These are phyloP conservation scores for Perodicticus potto DNA, from an alignment of 2,797 vertebrate genomes.

Conservation along the genomic window DNA sequence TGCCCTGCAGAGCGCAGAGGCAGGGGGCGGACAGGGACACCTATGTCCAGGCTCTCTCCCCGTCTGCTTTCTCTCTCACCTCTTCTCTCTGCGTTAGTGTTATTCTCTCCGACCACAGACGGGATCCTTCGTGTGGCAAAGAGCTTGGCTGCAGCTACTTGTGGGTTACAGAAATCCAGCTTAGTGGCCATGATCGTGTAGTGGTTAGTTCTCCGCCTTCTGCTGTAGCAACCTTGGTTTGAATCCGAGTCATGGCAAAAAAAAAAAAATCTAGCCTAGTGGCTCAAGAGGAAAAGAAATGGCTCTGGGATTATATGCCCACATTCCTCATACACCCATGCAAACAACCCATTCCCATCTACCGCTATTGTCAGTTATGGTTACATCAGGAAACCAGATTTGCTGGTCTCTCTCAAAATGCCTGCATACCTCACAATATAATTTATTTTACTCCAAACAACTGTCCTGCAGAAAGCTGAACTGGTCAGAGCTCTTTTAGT, in stretches of 20 bases:
- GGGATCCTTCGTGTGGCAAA: not conserved
- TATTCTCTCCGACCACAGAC: not conserved
- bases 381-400: not conserved
- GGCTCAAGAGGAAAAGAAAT: not conserved
- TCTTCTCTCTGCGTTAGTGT: not conserved
- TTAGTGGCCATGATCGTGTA: not conserved
- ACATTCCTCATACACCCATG: fast-evolving
- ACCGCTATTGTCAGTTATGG: not conserved
- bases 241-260: not conserved
- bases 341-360: not conserved
- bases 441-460: not conserved
- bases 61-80: not conserved
- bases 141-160: not conserved
- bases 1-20: not conserved
- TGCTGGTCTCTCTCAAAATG: not conserved
- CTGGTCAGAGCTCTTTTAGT: not conserved
- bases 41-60: fast-evolving
- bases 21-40: not conserved
- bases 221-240: not conserved
- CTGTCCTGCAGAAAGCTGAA: not conserved
- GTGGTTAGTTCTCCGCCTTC: not conserved
- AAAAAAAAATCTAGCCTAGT: not conserved
- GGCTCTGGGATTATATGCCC: not conserved
- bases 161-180: conserved; percentile 22
- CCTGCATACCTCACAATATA: not conserved